A percentile compares a stretch with the other conserved stretches of the same genome.
phyloP scores from a whole-genome alignment of 2,888 invertebrate species.

The Athalia circularis region DNA sequence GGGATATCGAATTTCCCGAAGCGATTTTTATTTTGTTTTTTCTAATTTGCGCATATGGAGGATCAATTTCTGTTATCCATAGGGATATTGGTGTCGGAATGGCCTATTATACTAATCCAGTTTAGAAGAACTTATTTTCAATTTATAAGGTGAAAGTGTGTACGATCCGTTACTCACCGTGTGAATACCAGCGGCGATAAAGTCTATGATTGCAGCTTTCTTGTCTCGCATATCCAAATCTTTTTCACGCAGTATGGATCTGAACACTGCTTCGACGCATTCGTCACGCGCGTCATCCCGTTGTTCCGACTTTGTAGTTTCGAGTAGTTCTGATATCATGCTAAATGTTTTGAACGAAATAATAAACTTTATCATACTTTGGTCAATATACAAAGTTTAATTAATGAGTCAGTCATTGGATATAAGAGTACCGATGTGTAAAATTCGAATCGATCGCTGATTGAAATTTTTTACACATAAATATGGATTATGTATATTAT shows the following conservation, averaged over 20 bases:
- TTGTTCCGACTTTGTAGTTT: slow-evolving; percentile 79
- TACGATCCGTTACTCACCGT: slow-evolving; percentile 78
- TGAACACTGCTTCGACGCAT: slow-evolving; percentile 83
- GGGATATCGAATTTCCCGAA: background rate
- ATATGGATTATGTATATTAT: too few relatives aligned
- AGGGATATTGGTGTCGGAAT: too few relatives aligned
- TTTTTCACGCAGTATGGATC: slow-evolving; percentile 83
- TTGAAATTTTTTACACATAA: too few relatives aligned
- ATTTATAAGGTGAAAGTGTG: background rate
- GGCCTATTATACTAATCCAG: background rate
- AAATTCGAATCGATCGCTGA: too few relatives aligned
- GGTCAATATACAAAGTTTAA: background rate
- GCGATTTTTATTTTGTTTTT: background rate
- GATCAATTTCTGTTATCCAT: too few relatives aligned
- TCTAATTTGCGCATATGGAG: background rate
- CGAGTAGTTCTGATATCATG: slow-evolving; percentile 87
- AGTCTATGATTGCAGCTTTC: slow-evolving; percentile 90
- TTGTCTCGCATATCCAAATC: slow-evolving; percentile 87
- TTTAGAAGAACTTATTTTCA: background rate
- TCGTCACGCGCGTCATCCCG: slow-evolving; percentile 78
- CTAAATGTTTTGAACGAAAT: slow-evolving; percentile 69
- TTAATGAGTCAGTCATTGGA: slow-evolving; percentile 18
- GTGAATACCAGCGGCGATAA: slow-evolving; percentile 91
- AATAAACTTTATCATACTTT: slow-evolving; percentile 18
- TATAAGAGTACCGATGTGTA: too few relatives aligned